Evolutionary conservation across 2,888 invertebrate genomes (phyloP).

Genomic region (Cryptops parisi): DNA sequence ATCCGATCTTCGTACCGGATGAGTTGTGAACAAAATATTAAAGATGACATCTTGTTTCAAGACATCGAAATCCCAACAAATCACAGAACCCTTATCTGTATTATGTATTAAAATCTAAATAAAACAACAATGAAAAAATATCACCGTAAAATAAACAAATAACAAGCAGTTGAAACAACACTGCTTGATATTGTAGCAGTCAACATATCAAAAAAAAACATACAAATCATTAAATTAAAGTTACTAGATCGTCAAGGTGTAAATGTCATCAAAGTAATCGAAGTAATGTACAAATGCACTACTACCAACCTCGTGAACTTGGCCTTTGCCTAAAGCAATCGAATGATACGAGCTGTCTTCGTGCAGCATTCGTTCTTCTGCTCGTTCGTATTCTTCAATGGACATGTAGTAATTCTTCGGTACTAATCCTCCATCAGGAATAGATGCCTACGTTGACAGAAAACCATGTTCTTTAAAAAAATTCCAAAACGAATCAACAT

Average conservation of each 20-base stretch:
- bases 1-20: neutral
- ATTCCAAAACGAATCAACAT: neutral
- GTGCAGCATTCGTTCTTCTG: conserved; percentile 32
- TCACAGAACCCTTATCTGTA: conserved; percentile 69
- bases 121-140: neutral
- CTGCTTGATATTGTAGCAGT: too few relatives aligned
- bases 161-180: too few relatives aligned
- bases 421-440: conserved; percentile 73
- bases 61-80: conserved; percentile 96
- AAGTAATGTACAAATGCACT: too few relatives aligned
- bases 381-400: conserved; percentile 33
- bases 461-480: conserved; percentile 15
- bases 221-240: conserved; percentile 8
- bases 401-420: conserved; percentile 72
- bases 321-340: conserved; percentile 48
- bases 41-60: conserved; percentile 77
- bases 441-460: conserved; percentile 46
- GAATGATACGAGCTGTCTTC: conserved; percentile 58
- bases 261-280: conserved; percentile 15
- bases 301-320: conserved; percentile 27
- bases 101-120: conserved; percentile 48
- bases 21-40: conserved; percentile 46
- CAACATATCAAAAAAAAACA: conserved; percentile 4
- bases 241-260: too few relatives aligned
- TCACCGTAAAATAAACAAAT: too few relatives aligned